Conservation (phyloP, 2,113 vertebrate species). For the Tricholaema leucomelas region DNA sequence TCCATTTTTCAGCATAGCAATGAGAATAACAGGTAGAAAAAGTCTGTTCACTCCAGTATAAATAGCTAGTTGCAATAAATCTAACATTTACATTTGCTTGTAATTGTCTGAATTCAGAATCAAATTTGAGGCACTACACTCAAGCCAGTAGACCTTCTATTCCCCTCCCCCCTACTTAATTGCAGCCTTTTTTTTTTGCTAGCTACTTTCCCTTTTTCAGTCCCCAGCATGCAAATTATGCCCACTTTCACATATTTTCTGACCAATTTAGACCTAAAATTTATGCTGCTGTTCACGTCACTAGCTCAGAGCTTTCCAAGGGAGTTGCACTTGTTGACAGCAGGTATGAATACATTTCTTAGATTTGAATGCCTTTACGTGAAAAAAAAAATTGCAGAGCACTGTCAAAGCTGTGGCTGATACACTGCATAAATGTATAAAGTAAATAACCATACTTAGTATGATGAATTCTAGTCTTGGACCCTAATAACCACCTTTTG, state of each 20-base stretch:
- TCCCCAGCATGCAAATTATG: slow-evolving; percentile 63
- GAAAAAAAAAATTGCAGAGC: slow-evolving; percentile 70
- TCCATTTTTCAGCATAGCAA: background rate
- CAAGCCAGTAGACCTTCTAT: slow-evolving; percentile 9
- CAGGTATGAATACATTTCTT: slow-evolving; percentile 70
- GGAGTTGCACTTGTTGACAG: slow-evolving; percentile 71
- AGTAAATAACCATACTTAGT: slow-evolving; percentile 71
- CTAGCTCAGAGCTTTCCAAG: slow-evolving; percentile 64
- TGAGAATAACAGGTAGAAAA: slow-evolving; percentile 6
- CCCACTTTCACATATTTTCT: slow-evolving; percentile 61
- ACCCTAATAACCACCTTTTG: slow-evolving; percentile 66
- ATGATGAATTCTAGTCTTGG: slow-evolving; percentile 68
- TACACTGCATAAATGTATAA: slow-evolving; percentile 69
- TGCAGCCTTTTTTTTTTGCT: slow-evolving; percentile 1
- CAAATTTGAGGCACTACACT: slow-evolving; percentile 8
- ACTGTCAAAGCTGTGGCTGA: slow-evolving; percentile 71
- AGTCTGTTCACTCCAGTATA: slow-evolving; percentile 21
- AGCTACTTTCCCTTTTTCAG: slow-evolving; percentile 32
- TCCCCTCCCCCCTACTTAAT: background rate
- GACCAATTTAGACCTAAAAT: slow-evolving; percentile 68
- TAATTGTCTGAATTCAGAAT: slow-evolving; percentile 59
- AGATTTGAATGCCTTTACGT: slow-evolving; percentile 58
- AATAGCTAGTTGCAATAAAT: slow-evolving; percentile 55
- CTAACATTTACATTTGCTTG: slow-evolving; percentile 65
- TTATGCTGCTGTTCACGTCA: slow-evolving; percentile 63